Conservation (phyloP, 2,113 vertebrate genomes). For the Dasypus novemcinctus region DNA sequence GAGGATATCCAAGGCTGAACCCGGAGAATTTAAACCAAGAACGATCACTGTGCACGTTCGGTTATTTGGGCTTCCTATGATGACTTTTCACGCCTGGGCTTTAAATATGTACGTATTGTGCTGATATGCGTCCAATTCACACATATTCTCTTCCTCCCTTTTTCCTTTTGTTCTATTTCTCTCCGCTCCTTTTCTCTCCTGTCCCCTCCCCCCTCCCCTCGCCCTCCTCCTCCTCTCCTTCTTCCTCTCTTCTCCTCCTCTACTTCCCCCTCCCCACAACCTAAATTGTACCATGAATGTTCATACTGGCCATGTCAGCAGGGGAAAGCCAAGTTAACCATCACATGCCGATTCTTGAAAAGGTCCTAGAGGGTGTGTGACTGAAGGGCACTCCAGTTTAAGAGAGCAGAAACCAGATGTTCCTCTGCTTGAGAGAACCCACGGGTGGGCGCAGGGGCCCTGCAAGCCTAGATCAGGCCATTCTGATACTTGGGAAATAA, state of each 20-base stretch:
- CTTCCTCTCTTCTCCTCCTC: too few species aligned
- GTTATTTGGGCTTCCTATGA: neutral
- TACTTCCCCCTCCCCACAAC: neutral
- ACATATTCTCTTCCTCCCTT: neutral
- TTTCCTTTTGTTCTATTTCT: too few species aligned
- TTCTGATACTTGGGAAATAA: neutral
- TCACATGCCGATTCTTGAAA: neutral
- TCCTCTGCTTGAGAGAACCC: neutral
- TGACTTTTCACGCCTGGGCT: neutral
- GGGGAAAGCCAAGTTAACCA: neutral
- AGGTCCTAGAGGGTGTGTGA: neutral
- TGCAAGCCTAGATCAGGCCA: neutral
- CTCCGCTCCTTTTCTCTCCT: fast-evolving
- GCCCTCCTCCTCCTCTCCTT: fast-evolving
- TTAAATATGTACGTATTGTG: neutral
- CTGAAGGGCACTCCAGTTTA: neutral
- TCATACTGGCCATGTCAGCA: neutral
- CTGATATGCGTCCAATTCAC: neutral
- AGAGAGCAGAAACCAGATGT: neutral
- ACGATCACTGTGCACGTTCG: neutral
- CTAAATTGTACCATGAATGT: neutral
- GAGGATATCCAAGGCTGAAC: neutral
- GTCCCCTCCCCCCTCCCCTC: neutral
- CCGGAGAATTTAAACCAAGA: neutral
- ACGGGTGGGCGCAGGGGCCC: neutral